Evolutionary conservation across 2,797 vertebrate genomes (phyloP), one percentile per base, ranked within the genome.

Genomic region (Coreius guichenoti): DNA sequence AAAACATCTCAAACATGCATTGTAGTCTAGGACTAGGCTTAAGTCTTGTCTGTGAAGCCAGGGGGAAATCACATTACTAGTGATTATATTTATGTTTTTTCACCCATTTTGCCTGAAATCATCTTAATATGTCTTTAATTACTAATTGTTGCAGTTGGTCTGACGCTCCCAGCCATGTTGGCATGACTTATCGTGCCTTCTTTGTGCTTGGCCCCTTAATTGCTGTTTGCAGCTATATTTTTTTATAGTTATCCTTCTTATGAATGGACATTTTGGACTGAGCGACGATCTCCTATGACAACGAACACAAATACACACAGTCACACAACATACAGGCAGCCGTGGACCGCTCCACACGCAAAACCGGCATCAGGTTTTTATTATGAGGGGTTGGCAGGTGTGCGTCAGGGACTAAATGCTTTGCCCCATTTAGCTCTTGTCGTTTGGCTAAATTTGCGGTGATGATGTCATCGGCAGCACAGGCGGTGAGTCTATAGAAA

Each of bases 391-490:
- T 87, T 51, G 43, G 86, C 87, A 84, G 26, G 86, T 90, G 91
- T 84, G 76, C 82, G 90, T 91, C 90, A 89, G 80, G 90, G 91
- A 92, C 90, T 93, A 92, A 93, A 94, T 93, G 89, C 93, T 90
- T 91, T 85, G 87, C 91, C 84, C 75, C 85, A 85, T 75, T 83
- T 92, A 83, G 88, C 89, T 90, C 77, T 56, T 67, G 68, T 54
- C 70, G 61, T 86, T 83, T 86, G 87, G 92, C 93, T 94, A 95
- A 95, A 95, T 93, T 94, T 95, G 93, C 90, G 85, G 72, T 11
- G 8, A 87, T 96, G 95, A 96, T 93, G 90, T 95, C 92, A 96
- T 91, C 47, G 86, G 79, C 51, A 54, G 33, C 14, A 89, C 92
- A 90, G 92, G 92, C 86, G 90, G 81, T 86, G 90, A 87, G 85